Conservation (phyloP, 1,140 invertebrate species). For the Ceratosolen fusciceps region DNA sequence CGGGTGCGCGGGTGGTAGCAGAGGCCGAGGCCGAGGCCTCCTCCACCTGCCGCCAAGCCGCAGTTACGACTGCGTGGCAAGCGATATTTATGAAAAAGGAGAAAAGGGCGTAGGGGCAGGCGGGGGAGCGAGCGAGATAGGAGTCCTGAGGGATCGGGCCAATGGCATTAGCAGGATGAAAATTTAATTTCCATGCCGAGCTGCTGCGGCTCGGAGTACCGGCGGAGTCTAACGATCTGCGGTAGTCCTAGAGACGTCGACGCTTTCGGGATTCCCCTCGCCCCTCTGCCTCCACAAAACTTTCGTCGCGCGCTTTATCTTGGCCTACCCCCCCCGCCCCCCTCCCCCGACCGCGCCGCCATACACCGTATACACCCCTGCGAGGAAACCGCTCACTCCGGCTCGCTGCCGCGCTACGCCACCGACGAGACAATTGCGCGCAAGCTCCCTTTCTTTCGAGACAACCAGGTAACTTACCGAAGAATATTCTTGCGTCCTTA, state of each 20-base stretch:
- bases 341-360: too few species aligned
- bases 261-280: conserved; percentile 2
- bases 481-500: background rate
- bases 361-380: too few species aligned
- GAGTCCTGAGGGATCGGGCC: background rate
- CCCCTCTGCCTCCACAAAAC: conserved; percentile 28
- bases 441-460: conserved; percentile 11
- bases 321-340: background rate
- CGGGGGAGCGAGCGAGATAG: background rate
- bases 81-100: background rate
- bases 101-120: background rate
- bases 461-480: background rate
- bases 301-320: conserved; percentile 37
- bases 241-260: conserved; percentile 25
- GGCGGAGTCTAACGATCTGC: conserved; percentile 42
- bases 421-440: background rate
- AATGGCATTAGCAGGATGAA: conserved; percentile 46
- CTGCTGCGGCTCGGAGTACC: background rate
- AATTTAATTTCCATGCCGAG: conserved; percentile 49
- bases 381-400: too few species aligned
- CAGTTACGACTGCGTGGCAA: background rate
- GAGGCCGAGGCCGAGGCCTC: too few species aligned
- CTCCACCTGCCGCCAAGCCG: too few species aligned
- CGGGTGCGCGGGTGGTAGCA: too few species aligned
- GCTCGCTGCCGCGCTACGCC: background rate